Percentiles rank a stretch among this genome's conserved stretches.
Conservation (phyloP, 2,797 vertebrate species). For the Onychomys torridus region DNA sequence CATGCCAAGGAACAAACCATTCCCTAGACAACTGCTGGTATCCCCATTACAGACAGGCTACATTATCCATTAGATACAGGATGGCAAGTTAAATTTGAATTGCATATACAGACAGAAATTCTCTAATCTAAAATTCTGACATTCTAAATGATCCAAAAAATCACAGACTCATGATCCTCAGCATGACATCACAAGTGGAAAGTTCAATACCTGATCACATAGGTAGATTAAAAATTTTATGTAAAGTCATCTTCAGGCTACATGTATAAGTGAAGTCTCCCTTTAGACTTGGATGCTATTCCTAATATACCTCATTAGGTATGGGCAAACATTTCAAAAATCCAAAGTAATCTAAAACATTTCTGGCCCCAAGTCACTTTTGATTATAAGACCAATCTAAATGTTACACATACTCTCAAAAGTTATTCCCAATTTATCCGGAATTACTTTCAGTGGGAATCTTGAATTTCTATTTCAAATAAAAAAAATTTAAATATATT, state of each 20-base stretch:
- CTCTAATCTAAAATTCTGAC: neutral
- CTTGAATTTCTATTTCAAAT: neutral
- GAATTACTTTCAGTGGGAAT: neutral
- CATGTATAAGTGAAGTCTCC: neutral
- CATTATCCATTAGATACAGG: neutral
- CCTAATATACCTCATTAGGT: neutral
- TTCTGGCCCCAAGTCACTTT: neutral
- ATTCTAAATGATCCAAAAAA: neutral
- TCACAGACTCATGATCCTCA: neutral
- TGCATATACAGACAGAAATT: neutral
- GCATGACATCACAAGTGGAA: neutral
- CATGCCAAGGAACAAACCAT: neutral
- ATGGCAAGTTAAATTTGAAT: neutral
- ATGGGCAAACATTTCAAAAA: neutral
- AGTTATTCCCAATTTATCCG: neutral
- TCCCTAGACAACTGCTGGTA: neutral
- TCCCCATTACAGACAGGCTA: neutral
- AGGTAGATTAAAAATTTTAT: neutral
- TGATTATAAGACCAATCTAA: neutral
- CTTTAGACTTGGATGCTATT: neutral
- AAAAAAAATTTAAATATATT: neutral
- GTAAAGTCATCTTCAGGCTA: neutral
- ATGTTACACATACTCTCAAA: neutral
- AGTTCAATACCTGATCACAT: neutral
- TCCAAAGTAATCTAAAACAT: neutral